A percentile compares a stretch with the other conserved stretches of the same genome.
Conservation (phyloP, 2,888 invertebrate genomes). For the Erpobdella octoculata region DNA sequence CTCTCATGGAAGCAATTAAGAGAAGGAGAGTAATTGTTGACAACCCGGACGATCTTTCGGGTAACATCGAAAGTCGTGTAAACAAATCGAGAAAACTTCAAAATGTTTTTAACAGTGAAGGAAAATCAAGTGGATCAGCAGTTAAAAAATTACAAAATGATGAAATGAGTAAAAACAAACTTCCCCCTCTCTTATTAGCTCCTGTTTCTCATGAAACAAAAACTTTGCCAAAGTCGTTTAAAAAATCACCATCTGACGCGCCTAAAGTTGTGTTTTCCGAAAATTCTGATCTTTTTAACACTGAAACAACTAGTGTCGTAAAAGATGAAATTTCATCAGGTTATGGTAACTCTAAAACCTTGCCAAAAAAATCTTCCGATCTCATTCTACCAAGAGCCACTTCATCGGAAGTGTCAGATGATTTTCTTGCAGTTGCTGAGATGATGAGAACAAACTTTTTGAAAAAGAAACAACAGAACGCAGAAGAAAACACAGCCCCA, state of each 20-base stretch:
- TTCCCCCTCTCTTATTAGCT: background rate
- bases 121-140: background rate
- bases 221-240: slow-evolving; percentile 8
- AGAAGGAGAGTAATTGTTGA: slow-evolving; percentile 36
- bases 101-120: background rate
- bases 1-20: slow-evolving; percentile 47
- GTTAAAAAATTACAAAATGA: background rate
- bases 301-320: background rate
- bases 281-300: background rate
- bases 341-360: background rate
- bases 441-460: slow-evolving; percentile 16
- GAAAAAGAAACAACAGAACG: background rate
- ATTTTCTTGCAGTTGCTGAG: slow-evolving; percentile 22
- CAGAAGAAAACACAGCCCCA: no score
- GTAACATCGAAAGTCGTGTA: slow-evolving; percentile 11
- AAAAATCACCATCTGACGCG: background rate
- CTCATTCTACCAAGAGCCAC: background rate
- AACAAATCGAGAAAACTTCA: slow-evolving; percentile 18
- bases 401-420: background rate
- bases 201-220: background rate
- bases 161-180: background rate
- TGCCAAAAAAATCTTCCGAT: background rate
- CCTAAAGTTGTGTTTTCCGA: background rate
- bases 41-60: slow-evolving; percentile 9
- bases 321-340: no score